These are phyloP conservation scores for Cranoglanis bouderius DNA, from an alignment of 2,113 vertebrate genomes.

Conservation along the genomic window DNA sequence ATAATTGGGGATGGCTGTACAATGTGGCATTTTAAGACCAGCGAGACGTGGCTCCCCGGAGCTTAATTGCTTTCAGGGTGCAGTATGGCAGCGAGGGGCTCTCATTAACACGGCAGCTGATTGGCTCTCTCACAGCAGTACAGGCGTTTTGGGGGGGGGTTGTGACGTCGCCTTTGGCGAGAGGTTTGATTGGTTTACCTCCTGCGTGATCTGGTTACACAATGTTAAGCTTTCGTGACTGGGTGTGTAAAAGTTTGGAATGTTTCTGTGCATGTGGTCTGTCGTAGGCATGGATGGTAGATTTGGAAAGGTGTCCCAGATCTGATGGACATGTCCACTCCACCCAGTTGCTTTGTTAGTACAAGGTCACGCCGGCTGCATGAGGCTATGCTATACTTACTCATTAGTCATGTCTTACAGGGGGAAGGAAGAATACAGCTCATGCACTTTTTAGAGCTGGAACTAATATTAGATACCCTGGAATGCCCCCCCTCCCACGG, in stretches of 20 bases:
- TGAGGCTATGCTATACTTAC: conserved; percentile 8
- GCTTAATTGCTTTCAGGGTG: conserved; percentile 52
- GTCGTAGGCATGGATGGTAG: neutral
- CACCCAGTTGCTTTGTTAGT: conserved; percentile 25
- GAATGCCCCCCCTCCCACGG: conserved; percentile 18
- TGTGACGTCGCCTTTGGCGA: neutral
- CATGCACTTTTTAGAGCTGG: conserved; percentile 33
- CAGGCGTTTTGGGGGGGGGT: neutral
- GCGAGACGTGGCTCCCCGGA: conserved; percentile 47
- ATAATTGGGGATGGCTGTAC: conserved; percentile 53
- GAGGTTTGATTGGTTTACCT: conserved; percentile 1
- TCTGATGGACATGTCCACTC: neutral
- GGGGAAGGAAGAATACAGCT: conserved; percentile 36
- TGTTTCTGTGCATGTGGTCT: neutral
- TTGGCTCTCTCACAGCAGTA: neutral
- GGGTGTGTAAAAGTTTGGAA: neutral
- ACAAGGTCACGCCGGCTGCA: conserved; percentile 47
- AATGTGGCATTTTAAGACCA: conserved; percentile 54
- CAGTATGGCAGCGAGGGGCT: conserved; percentile 34
- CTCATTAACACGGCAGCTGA: conserved; percentile 40
- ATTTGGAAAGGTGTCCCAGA: conserved; percentile 29
- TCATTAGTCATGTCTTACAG: conserved; percentile 42
- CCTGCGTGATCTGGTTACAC: neutral
- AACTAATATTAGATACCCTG: conserved; percentile 41
- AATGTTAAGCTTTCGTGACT: neutral